A percentile compares a stretch with the other conserved stretches of the same genome.
Conservation (phyloP, 2,113 vertebrate genomes). For the Ptyas mucosa region DNA sequence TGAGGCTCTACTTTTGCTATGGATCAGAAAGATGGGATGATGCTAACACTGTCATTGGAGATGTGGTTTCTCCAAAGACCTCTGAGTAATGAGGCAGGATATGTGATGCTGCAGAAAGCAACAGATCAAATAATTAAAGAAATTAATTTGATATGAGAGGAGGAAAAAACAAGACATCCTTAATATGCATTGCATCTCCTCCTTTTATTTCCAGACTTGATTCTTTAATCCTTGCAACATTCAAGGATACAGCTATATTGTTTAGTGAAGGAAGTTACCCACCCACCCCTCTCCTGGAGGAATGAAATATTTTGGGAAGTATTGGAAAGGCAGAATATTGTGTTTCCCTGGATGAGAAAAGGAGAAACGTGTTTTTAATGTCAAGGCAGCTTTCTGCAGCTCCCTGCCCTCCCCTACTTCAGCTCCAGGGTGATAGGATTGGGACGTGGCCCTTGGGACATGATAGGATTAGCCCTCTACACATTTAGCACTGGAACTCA, state of each 20-base stretch:
- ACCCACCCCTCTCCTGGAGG: too few relatives aligned
- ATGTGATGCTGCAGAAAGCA: not conserved
- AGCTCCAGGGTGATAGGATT: too few relatives aligned
- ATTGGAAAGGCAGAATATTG: too few relatives aligned
- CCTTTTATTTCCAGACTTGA: not conserved
- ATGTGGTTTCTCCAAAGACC: not conserved
- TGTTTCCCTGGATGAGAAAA: too few relatives aligned
- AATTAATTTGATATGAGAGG: not conserved
- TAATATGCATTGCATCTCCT: not conserved
- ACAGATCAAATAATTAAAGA: not conserved
- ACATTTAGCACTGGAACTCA: too few relatives aligned
- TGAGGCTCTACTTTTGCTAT: not conserved
- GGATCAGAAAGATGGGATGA: not conserved
- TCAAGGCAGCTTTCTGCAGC: too few relatives aligned
- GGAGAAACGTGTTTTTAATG: too few relatives aligned
- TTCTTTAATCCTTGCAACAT: not conserved
- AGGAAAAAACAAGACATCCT: not conserved
- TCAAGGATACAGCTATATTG: not conserved
- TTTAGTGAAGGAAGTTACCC: not conserved
- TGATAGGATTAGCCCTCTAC: too few relatives aligned
- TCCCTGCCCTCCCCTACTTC: too few relatives aligned
- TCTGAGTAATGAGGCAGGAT: not conserved
- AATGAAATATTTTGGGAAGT: too few relatives aligned
- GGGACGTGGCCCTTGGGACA: too few relatives aligned
- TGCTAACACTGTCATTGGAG: not conserved